These are phyloP conservation scores for Cygnus buccinator DNA, from an alignment of 2,113 vertebrate species.

Conservation along the genomic window DNA sequence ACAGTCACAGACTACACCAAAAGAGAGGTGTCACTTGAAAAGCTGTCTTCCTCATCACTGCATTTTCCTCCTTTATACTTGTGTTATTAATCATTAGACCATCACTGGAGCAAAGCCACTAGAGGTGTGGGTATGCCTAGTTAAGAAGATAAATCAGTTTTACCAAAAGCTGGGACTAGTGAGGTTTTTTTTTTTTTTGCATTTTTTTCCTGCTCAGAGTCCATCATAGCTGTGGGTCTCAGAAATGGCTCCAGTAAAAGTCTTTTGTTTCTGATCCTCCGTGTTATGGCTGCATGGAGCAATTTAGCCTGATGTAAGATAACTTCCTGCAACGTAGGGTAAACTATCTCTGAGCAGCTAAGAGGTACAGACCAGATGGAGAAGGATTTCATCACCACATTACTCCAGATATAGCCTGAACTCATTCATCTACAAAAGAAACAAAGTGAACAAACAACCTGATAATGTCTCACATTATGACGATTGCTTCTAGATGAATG, in stretches of 20 bases:
- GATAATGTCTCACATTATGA: background rate
- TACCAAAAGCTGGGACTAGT: background rate
- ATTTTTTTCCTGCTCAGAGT: background rate
- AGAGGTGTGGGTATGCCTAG: background rate
- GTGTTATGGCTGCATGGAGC: background rate
- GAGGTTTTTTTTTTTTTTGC: background rate
- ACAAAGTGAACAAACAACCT: background rate
- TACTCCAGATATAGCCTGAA: slow-evolving; percentile 1
- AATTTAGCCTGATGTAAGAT: background rate
- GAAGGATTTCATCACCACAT: background rate
- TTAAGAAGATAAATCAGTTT: background rate
- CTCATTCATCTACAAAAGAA: slow-evolving; percentile 32
- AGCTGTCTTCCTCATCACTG: background rate
- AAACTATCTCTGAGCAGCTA: background rate
- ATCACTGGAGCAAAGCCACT: background rate
- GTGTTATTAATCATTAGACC: background rate
- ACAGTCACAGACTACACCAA: background rate
- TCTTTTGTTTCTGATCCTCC: background rate
- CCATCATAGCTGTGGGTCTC: background rate
- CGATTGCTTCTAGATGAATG: slow-evolving; percentile 20
- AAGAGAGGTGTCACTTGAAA: background rate
- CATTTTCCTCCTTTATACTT: background rate
- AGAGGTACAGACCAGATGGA: background rate
- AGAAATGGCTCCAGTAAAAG: background rate
- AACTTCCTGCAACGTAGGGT: background rate